Conservation (phyloP, 2,797 vertebrate genomes). For the Apogon talboti region DNA sequence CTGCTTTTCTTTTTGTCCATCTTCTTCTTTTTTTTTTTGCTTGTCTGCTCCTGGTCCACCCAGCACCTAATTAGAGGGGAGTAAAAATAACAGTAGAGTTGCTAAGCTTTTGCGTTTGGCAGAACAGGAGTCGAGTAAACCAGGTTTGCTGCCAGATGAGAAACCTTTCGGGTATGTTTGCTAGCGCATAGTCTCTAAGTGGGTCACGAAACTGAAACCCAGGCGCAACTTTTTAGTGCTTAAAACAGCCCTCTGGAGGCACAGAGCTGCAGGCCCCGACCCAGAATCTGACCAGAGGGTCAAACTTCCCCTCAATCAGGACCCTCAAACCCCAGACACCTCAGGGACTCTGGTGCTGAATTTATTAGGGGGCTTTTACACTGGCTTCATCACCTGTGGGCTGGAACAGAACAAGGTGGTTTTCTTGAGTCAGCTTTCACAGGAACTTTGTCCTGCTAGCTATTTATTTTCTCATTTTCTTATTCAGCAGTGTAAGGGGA, state of each 20-base stretch:
- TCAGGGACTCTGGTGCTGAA: constrained; percentile 57
- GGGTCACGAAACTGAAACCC: constrained; percentile 80
- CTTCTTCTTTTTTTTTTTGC: constrained; percentile 11
- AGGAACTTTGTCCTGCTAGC: constrained; percentile 55
- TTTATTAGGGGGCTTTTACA: constrained; percentile 53
- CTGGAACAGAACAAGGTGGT: constrained; percentile 50
- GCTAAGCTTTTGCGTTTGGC: constrained; percentile 60
- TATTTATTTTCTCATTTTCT: constrained; percentile 75
- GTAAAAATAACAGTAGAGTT: constrained; percentile 68
- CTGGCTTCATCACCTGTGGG: constrained; percentile 58
- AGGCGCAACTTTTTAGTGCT: constrained; percentile 47
- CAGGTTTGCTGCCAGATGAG: constrained; percentile 52
- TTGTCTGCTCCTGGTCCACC: constrained; percentile 27
- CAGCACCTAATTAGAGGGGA: constrained; percentile 64
- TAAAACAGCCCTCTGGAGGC: constrained; percentile 57
- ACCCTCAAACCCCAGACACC: constrained; percentile 62
- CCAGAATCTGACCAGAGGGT: constrained; percentile 60
- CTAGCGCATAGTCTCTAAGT: constrained; percentile 69
- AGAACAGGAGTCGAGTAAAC: constrained; percentile 37
- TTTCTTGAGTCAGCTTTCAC: constrained; percentile 63
- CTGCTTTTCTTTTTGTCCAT: constrained; percentile 10
- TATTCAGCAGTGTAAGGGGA: constrained; percentile 75
- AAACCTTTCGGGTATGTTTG: constrained; percentile 61
- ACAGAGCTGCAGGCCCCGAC: constrained; percentile 30
- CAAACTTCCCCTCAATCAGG: constrained; percentile 59